These are phyloP conservation scores for Anguilla japonica DNA, from an alignment of 2,113 vertebrate genomes.

Conservation along the genomic window DNA sequence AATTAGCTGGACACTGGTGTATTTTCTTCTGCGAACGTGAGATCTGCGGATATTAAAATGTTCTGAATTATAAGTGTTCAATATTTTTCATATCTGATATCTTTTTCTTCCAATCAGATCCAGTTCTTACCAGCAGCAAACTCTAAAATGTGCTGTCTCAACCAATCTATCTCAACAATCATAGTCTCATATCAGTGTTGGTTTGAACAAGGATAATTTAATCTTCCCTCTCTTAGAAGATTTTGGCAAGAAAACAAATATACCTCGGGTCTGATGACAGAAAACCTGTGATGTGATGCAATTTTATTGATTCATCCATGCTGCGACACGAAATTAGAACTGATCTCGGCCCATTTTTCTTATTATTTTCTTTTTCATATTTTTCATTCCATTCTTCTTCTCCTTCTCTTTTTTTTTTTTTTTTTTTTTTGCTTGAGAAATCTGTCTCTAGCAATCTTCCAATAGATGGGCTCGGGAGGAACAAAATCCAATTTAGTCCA, in stretches of 20 bases:
- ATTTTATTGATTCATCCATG: background rate
- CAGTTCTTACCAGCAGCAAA: background rate
- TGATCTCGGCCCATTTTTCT: conserved; percentile 9
- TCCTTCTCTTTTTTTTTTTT: conserved; percentile 37
- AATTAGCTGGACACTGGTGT: background rate
- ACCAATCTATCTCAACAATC: background rate
- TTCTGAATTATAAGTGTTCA: background rate
- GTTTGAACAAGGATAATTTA: background rate
- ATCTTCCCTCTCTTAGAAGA: background rate
- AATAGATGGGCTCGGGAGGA: conserved; percentile 45
- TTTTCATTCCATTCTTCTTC: background rate
- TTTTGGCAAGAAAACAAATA: background rate
- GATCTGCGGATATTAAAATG: background rate
- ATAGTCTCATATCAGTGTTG: background rate
- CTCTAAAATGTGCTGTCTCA: background rate
- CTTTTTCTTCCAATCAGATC: background rate
- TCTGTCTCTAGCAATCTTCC: conserved; percentile 46
- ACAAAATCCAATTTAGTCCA: conserved; percentile 57
- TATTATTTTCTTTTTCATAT: background rate
- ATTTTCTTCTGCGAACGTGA: background rate
- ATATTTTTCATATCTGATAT: background rate
- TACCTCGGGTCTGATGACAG: background rate
- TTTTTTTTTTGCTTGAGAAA: conserved; percentile 38
- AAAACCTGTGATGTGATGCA: background rate
- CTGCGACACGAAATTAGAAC: conserved; percentile 1